Conservation (phyloP, 2,888 invertebrate genomes). For the Lasioglossum calceatum region DNA sequence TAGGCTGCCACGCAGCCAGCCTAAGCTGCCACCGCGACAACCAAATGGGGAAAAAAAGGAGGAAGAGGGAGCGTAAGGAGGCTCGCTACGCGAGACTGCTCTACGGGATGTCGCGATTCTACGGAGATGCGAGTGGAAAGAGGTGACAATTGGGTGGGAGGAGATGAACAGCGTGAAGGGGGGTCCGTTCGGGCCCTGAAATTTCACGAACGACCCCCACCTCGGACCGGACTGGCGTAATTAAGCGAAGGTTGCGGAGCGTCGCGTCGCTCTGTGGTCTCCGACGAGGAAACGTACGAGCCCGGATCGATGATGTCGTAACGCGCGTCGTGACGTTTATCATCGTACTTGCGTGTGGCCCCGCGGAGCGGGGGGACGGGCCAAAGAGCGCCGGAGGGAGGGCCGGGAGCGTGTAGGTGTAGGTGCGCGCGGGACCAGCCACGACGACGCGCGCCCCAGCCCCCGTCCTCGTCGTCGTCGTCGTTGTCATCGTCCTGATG, state of each 20-base stretch:
- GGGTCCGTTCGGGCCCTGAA: constrained; percentile 26
- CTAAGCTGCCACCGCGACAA: constrained; percentile 55
- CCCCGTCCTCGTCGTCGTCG: background rate
- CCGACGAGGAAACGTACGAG: constrained; percentile 54
- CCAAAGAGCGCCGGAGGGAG: background rate
- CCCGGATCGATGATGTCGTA: constrained; percentile 70
- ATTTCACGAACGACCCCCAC: constrained; percentile 27
- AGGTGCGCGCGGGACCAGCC: constrained; percentile 39
- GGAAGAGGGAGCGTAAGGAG: background rate
- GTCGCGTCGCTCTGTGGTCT: constrained; percentile 6
- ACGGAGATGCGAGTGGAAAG: background rate
- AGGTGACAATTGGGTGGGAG: too few relatives aligned
- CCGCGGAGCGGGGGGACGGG: constrained; percentile 38
- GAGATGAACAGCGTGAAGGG: background rate
- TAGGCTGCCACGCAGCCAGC: constrained; percentile 77
- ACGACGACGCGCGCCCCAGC: constrained; percentile 21
- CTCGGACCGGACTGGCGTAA: background rate
- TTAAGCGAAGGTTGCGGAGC: constrained; percentile 16
- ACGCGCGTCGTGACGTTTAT: constrained; percentile 71
- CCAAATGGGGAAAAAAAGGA: constrained; percentile 33
- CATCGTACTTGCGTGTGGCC: constrained; percentile 69
- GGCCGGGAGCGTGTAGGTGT: constrained; percentile 30
- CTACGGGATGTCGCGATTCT: background rate
- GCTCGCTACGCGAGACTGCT: background rate
- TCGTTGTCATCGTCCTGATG: background rate